These are phyloP conservation scores for Pedetes capensis DNA, from an alignment of 2,113 vertebrate genomes.

Conservation along the genomic window DNA sequence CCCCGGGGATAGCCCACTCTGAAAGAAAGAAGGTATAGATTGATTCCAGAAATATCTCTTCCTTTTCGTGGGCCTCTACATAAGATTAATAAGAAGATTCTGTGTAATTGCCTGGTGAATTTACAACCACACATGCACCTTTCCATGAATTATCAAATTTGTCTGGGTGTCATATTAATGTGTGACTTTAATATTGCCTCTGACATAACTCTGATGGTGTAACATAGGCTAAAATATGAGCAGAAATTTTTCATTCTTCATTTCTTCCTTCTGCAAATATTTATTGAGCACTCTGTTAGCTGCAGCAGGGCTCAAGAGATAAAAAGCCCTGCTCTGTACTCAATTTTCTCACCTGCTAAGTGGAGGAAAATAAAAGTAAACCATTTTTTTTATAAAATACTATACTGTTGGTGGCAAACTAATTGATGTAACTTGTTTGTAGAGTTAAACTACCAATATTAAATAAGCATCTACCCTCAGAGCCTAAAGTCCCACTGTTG, in stretches of 20 bases:
- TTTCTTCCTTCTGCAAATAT: conserved; percentile 53
- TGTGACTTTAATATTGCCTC: conserved; percentile 45
- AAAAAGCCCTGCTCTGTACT: not conserved
- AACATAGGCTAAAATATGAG: conserved; percentile 15
- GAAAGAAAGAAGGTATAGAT: not conserved
- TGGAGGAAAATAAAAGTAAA: not conserved
- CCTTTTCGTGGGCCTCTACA: not conserved
- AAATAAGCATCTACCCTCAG: not conserved
- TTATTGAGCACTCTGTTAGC: not conserved
- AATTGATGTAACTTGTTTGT: not conserved
- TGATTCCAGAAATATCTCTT: not conserved
- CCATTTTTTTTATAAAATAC: not conserved
- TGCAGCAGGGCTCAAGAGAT: not conserved
- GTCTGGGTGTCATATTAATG: not conserved
- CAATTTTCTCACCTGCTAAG: not conserved
- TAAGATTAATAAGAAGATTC: conserved; percentile 17
- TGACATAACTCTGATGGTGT: not conserved
- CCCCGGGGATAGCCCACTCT: not conserved
- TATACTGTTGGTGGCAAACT: not conserved
- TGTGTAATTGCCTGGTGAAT: not conserved
- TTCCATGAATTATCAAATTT: conserved; percentile 26
- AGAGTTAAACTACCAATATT: not conserved
- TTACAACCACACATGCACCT: not conserved
- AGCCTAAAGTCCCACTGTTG: not conserved
- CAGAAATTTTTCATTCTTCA: conserved; percentile 35